Evolutionary conservation across 2,888 invertebrate species (phyloP), one percentile per base, ranked within the genome.

Genomic region (Iselma pallidipennis): DNA sequence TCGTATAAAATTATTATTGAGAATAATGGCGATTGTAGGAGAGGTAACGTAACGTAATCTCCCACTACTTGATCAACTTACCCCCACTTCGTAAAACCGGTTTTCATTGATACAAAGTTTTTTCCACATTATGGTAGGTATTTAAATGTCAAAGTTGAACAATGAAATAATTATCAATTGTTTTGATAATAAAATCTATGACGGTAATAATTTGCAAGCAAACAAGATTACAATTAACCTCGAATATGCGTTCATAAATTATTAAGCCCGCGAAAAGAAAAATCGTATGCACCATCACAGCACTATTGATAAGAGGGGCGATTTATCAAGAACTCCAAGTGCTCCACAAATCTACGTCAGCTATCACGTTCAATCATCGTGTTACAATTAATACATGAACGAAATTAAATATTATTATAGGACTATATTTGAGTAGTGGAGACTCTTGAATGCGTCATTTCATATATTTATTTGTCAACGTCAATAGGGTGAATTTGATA

Each of bases 141-240:
- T 42, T 42, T 42, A 42, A 42, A 42, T 42, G 42, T 42, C 42
- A 42, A 10, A 42, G 42, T 42, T 42, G 16, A 42, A 42, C 10
- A 21, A 19, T 42, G 16, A 3, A 10, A 21, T 42, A 16, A 12
- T 14, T 21, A 26, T 19, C 50, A 19, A 50, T 26, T 42, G 28
- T 29, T 26, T 50, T 26, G 3, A 16, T 29, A 19, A 23, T 50
- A 14, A 14, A 49, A 33, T 61, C 45, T 29, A 49, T 26, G 28
- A 9, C n/a, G 37, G 55, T 59, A 54, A 55, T 50, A 49, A 50
- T 26, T 25, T 28, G n/a, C 19, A 16, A 12, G n/a, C n/a, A 50
- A 50, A 50, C 50, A 50, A 50, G 16, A 25, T n/a, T 12, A 14
- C 23, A 50, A 50, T 50, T 50, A 50, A 37, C 37, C 37, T 16